Base-by-base conservation (phyloP, 2,797 vertebrate species). In the Anas flavirostris region DNA sequence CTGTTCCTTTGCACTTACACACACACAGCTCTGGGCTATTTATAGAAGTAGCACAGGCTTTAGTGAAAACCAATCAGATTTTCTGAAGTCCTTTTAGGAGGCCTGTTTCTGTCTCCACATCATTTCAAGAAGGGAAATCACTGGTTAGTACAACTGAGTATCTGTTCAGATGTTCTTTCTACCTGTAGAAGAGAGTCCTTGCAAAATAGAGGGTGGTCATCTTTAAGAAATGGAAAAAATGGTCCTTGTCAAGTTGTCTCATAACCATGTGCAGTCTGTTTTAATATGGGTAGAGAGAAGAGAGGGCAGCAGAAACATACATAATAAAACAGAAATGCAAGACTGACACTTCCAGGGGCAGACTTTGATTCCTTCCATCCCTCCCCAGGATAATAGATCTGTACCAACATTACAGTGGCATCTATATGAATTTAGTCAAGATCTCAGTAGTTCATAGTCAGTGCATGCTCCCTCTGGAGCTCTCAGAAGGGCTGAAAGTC, bases 61-160 rank as follows among this genome's bases (percentile, higher is more conserved):
- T 83, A 76, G 88, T 70, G 88, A 94, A 97, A 97, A 82, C 82
- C 72, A 94, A 2, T 90, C 86, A 91, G 74, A 76, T 77, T 85
- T 88, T 66, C 86, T 91, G 39, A 75, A 67, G 75, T 74, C 86
- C 52, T 93, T 75, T 72, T 70, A 85, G 83, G 75, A 92, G 53
- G 21, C 23, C 72, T 91, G 29, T 83, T 94, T 74, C 77, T 79
- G 56, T 68, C 86, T 52, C 48, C 7, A 16, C 55, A 72, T 81
- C 53, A 55, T 53, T 73, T 72, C 63, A 88, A 78, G 63, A 90
- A 82, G 28, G 39, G 64, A 93, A 90, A 77, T 84, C 60, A 44
- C 25, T 91, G 37, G 31, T 90, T 88, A 63, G 53, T 67, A 15
- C 68, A 53, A 87, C 81, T 86, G 69, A 92, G 66, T 50, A 86